Conservation (phyloP, 2,888 invertebrate genomes). For the Plebejus anna region DNA sequence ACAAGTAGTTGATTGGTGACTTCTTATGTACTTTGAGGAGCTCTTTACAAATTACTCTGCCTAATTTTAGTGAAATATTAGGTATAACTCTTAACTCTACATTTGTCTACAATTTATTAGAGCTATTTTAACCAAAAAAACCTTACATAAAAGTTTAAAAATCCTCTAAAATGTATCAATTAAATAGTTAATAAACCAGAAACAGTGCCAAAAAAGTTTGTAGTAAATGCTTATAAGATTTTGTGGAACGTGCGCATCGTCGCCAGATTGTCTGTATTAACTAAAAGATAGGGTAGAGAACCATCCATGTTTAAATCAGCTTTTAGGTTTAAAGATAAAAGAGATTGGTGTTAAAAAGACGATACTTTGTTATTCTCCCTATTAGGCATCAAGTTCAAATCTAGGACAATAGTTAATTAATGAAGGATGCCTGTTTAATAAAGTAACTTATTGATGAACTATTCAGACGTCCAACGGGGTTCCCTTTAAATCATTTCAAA, state of each 20-base stretch:
- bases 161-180: not conserved
- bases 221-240: constrained; percentile 6
- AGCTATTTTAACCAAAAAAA: not conserved
- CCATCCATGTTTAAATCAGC: not conserved
- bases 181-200: constrained; percentile 1
- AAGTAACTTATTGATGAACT: not conserved
- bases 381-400: not conserved
- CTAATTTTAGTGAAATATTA: too few relatives aligned
- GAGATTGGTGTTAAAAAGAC: not conserved
- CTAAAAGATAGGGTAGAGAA: not conserved
- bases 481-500: not conserved
- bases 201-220: constrained; percentile 22
- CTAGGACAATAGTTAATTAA: not conserved
- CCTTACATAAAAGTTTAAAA: not conserved
- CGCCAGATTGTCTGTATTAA: constrained; percentile 18
- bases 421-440: not conserved
- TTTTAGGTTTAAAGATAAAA: not conserved
- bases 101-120: too few relatives aligned
- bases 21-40: too few relatives aligned
- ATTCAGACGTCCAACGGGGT: not conserved
- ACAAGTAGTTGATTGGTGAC: not conserved
- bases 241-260: constrained; percentile 2
- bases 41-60: too few relatives aligned
- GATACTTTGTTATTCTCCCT: not conserved
- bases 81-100: too few relatives aligned